Evolutionary conservation across 2,888 invertebrate genomes (phyloP), one percentile per base, ranked within the genome.

Genomic region (Anthophora plumipes): DNA sequence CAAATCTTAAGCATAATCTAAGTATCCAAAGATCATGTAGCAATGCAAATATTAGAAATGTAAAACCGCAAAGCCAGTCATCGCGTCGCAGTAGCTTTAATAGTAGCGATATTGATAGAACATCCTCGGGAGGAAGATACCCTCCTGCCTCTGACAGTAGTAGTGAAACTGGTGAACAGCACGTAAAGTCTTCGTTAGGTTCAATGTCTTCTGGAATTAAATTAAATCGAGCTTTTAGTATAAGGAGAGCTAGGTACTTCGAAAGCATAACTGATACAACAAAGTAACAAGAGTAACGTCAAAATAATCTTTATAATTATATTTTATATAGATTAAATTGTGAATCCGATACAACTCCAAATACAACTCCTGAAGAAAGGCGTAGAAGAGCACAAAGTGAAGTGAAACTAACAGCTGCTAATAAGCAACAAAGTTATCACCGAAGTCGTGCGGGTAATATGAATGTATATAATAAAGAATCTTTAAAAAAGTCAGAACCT

Each of bases 1-100:
- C 90, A n/a, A 84, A 88, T 54, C 63, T 89, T 66, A 86, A 88
- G 50, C 85, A 85, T 20, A 88, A 86, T 66, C 72, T 82, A 14
- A 89, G 78, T 76, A 91, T 94, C 67, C 94, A 94, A 86, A 92
- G 94, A 81, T 94, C 94, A 31, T 92, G 94, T 57, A 94, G 94
- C 20, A 94, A 94, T 46, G 93, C 94, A 39, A 94, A 91, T 73
- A 94, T 94, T 55, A 93, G 90, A 64, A 91, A 89, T 77, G 48
- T 85, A 1, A 91, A 89, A 71, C 81, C 88, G 11, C 89, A 89
- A 55, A 87, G 75, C 72, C 68, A 84, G 17, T 54, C 88, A 7
- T 84, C 87, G 8, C 85, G 91, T 71, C 90, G 90, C 14, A 90
- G 91, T 82, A 91, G 91, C 66, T 90, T 91, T 70, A 91, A 91